These are phyloP conservation scores for Xiphydria camelus DNA, from an alignment of 2,888 invertebrate genomes.

Conservation along the genomic window DNA sequence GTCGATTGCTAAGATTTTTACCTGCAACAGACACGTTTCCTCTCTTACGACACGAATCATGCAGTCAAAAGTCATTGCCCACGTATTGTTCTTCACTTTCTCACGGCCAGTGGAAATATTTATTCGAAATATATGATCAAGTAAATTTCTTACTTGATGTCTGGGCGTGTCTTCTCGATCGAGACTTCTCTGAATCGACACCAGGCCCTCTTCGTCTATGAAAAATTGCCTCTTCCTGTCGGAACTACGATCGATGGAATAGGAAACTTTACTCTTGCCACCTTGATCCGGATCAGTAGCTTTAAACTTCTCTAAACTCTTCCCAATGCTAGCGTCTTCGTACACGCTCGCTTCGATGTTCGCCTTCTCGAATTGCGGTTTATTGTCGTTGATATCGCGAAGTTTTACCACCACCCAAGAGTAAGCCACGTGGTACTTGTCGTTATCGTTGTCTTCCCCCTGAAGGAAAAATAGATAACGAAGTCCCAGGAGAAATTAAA, in stretches of 20 bases:
- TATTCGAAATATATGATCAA: no score
- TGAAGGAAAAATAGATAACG: constrained; percentile 31
- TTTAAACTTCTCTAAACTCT: constrained; percentile 88
- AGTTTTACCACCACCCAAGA: constrained; percentile 94
- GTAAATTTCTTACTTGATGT: constrained; percentile 68
- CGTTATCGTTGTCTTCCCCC: constrained; percentile 93
- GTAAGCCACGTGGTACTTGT: constrained; percentile 95
- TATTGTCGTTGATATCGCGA: constrained; percentile 96
- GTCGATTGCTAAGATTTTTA: constrained; percentile 93
- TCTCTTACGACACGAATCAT: no score
- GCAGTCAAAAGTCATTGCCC: neutral
- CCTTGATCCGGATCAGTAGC: constrained; percentile 97
- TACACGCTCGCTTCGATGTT: constrained; percentile 90
- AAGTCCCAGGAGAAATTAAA: no score
- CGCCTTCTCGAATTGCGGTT: constrained; percentile 90
- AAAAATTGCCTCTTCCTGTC: constrained; percentile 92
- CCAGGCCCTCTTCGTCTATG: constrained; percentile 93
- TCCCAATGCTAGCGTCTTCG: constrained; percentile 91
- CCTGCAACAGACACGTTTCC: no score
- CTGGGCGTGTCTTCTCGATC: constrained; percentile 94
- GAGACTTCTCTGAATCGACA: constrained; percentile 88
- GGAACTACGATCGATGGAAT: constrained; percentile 88
- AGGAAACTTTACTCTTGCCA: constrained; percentile 88
- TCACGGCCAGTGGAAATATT: no score
- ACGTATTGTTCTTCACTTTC: neutral